Conservation (phyloP, 2,113 vertebrate genomes). For the Mungos mungo region DNA sequence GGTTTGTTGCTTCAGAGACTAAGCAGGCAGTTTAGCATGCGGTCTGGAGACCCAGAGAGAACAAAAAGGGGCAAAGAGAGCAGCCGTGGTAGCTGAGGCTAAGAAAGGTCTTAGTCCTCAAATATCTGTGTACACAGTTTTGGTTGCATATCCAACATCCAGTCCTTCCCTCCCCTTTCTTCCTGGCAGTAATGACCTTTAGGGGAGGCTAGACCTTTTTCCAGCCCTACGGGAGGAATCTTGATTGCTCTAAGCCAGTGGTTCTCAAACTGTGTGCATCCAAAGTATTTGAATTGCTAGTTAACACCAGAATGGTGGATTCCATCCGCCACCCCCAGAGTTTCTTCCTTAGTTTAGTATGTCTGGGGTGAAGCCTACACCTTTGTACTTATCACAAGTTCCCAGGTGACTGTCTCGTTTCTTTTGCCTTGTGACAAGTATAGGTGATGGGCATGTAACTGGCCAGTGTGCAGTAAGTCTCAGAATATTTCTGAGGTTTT, state of each 20-base stretch:
- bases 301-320: not conserved
- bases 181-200: not conserved
- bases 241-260: not conserved
- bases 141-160: not conserved
- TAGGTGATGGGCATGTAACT: not conserved
- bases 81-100: not conserved
- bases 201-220: not conserved
- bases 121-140: not conserved
- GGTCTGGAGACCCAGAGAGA: not conserved
- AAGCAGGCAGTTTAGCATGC: not conserved
- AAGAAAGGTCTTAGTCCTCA: not conserved
- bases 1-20: not conserved
- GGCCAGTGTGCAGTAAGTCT: not conserved
- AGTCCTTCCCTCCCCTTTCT: not conserved
- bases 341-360: not conserved
- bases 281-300: not conserved
- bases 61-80: not conserved
- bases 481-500: not conserved
- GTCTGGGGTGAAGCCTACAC: not conserved
- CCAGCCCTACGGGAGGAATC: not conserved
- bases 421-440: not conserved
- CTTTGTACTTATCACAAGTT: not conserved
- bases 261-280: not conserved
- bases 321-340: accelerated
- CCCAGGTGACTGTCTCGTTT: not conserved